Evolutionary conservation across 1,140 invertebrate genomes (phyloP).

Genomic region (Plodia interpunctella): DNA sequence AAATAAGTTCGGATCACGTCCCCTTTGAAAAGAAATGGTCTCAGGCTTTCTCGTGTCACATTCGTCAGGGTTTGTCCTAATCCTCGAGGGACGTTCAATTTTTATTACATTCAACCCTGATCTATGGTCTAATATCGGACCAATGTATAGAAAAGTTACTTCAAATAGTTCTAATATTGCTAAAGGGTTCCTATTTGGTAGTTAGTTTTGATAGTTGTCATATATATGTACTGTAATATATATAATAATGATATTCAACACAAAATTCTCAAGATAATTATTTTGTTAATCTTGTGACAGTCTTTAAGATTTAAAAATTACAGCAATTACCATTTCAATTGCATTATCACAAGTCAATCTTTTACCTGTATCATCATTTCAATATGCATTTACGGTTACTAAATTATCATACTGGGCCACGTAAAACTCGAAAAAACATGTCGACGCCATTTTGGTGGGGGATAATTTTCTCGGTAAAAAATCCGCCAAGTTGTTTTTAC

Average conservation of each 20-base stretch:
- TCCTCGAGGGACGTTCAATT: slow-evolving; percentile 63
- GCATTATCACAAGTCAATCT: no score
- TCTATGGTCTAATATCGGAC: slow-evolving; percentile 60
- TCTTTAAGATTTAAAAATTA: no score
- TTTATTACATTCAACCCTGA: slow-evolving; percentile 67
- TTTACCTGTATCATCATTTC: slow-evolving; percentile 30
- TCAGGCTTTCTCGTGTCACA: slow-evolving; percentile 64
- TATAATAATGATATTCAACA: no score
- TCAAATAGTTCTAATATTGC: slow-evolving; percentile 45
- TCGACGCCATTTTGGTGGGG: slow-evolving; percentile 39
- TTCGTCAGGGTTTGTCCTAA: slow-evolving; percentile 70
- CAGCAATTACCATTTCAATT: no score
- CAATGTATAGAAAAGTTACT: slow-evolving; percentile 49
- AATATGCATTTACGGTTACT: slow-evolving; percentile 53
- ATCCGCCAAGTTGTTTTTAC: slow-evolving; percentile 19
- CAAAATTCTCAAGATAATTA: no score
- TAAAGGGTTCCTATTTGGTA: slow-evolving; percentile 8
- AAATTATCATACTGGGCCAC: slow-evolving; percentile 33
- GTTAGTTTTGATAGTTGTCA: not conserved
- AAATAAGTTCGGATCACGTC: slow-evolving; percentile 41
- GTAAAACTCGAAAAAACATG: slow-evolving; percentile 30
- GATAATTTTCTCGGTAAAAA: slow-evolving; percentile 44
- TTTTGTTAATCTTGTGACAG: no score
- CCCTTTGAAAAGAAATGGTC: slow-evolving; percentile 50
- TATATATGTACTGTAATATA: not conserved